These are phyloP conservation scores for Tenthredo scrophulariae DNA, from an alignment of 2,888 invertebrate genomes.

Conservation along the genomic window DNA sequence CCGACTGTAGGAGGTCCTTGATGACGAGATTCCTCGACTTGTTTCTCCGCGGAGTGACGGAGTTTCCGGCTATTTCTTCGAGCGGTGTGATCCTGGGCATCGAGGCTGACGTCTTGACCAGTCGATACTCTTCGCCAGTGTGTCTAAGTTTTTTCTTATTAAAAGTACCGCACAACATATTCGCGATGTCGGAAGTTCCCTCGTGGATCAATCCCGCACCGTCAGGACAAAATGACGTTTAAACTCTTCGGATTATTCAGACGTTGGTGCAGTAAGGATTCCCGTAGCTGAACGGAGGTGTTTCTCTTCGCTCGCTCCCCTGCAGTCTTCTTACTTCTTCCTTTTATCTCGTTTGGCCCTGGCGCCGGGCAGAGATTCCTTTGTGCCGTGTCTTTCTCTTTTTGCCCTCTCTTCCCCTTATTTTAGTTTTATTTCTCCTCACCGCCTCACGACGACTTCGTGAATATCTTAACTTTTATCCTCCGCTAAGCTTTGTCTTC, in stretches of 20 bases:
- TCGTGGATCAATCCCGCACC: background rate
- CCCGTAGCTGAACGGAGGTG: slow-evolving; percentile 2
- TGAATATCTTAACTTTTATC: slow-evolving; percentile 47
- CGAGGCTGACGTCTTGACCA: slow-evolving; percentile 68
- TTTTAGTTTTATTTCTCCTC: slow-evolving; percentile 11
- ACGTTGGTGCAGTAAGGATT: background rate
- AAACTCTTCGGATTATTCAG: background rate
- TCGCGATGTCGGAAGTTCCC: background rate
- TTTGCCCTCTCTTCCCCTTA: slow-evolving; percentile 49
- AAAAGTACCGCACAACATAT: slow-evolving; percentile 74
- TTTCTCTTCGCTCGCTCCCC: slow-evolving; percentile 22
- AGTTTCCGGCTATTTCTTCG: slow-evolving; percentile 62
- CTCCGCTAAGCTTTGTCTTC: background rate
- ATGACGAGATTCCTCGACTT: slow-evolving; percentile 60
- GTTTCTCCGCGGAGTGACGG: slow-evolving; percentile 60
- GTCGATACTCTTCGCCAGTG: slow-evolving; percentile 71
- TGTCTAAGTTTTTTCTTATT: slow-evolving; percentile 67
- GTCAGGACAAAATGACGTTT: background rate
- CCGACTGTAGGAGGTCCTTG: slow-evolving; percentile 69
- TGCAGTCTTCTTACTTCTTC: slow-evolving; percentile 39
- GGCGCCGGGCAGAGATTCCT: slow-evolving; percentile 75
- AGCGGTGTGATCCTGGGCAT: slow-evolving; percentile 66
- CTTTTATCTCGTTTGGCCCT: slow-evolving; percentile 51
- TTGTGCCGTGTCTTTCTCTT: slow-evolving; percentile 71
- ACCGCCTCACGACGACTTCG: slow-evolving; percentile 23